Evolutionary conservation across 1,140 invertebrate genomes (phyloP).

Genomic region (Glossosoma conforme): DNA sequence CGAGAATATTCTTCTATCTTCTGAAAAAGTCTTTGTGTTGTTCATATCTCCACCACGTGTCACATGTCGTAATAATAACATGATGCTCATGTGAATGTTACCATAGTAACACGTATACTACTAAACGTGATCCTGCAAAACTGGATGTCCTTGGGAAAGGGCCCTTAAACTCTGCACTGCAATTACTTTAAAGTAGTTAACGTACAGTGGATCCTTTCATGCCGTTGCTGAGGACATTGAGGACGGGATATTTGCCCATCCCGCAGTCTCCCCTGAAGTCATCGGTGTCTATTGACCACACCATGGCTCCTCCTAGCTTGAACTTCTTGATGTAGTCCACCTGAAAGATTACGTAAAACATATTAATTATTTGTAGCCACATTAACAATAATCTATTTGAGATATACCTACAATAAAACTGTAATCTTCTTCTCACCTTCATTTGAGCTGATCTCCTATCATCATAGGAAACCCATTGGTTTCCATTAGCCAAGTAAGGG

Average conservation of each 20-base stretch:
- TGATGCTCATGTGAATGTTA: no score
- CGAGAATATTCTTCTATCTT: no score
- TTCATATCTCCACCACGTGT: no score
- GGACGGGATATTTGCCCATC: conserved; percentile 42
- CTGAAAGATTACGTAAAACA: conserved; percentile 32
- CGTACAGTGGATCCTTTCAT: background rate
- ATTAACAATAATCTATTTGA: background rate
- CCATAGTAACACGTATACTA: no score
- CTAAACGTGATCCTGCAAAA: no score
- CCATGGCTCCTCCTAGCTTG: conserved; percentile 69
- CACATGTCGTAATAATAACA: no score
- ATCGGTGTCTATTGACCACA: conserved; percentile 78
- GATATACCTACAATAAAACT: no score
- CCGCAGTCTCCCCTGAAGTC: conserved; percentile 66
- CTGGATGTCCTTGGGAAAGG: no score
- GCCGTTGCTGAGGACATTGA: conserved; percentile 40
- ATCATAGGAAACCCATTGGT: conserved; percentile 68
- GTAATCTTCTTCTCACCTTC: conserved; percentile 36
- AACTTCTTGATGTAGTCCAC: conserved; percentile 46
- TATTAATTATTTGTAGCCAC: background rate
- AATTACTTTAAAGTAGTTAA: no score
- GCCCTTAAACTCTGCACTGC: no score
- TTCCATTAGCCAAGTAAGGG: conserved; percentile 54
- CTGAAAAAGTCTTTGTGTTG: no score
- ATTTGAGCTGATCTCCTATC: conserved; percentile 46